Evolutionary conservation across 1,140 invertebrate genomes (phyloP).

Genomic region (Dinothrombium tinctorium): DNA sequence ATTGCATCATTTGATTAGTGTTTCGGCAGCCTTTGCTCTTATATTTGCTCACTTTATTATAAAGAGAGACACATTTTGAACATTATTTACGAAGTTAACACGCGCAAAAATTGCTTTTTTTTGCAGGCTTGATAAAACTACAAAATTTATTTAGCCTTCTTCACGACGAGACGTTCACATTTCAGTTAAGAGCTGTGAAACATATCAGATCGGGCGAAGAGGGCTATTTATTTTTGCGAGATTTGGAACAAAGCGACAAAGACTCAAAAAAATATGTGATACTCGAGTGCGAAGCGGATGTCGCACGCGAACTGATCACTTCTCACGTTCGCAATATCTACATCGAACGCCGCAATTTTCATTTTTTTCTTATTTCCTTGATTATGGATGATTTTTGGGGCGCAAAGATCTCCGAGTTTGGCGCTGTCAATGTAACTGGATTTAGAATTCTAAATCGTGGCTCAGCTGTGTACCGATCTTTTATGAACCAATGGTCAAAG

Average conservation of each 20-base stretch:
- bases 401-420: constrained; percentile 62
- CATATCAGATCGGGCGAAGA: neutral
- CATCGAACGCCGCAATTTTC: constrained; percentile 61
- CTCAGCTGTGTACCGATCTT: constrained; percentile 27
- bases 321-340: constrained; percentile 57
- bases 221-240: neutral
- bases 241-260: constrained; percentile 7
- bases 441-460: constrained; percentile 38
- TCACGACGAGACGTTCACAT: neutral
- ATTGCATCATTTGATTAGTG: no score
- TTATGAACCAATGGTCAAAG: constrained; percentile 39
- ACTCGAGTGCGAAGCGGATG: constrained; percentile 55
- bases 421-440: constrained; percentile 84
- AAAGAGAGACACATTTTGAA: no score
- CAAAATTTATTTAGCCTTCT: neutral
- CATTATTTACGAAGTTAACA: no score
- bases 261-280: constrained; percentile 57
- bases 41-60: no score
- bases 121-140: constrained; percentile 3
- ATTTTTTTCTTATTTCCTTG: constrained; percentile 69
- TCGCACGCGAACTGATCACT: constrained; percentile 60
- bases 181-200: constrained; percentile 2
- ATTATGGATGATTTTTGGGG: constrained; percentile 86
- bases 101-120: neutral
- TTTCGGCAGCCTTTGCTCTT: no score